phyloP scores from a whole-genome alignment of 2,797 vertebrate genomes.

The Onychomys leucogaster region DNA sequence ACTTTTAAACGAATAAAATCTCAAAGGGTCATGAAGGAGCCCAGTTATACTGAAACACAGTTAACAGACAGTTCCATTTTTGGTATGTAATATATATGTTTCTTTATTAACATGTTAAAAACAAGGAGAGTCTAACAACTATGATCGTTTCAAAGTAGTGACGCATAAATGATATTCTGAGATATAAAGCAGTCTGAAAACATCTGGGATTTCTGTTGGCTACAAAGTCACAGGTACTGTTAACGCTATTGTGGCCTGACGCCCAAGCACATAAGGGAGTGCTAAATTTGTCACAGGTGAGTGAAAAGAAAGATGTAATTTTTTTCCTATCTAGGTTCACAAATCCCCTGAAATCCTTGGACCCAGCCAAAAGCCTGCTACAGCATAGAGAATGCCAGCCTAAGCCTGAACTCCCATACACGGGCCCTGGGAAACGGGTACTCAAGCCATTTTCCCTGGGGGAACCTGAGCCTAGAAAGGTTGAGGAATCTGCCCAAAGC shows the following conservation, averaged over 20 bases:
- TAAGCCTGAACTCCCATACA: background rate
- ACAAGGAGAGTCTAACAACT: conserved; percentile 59
- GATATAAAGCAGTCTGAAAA: conserved; percentile 50
- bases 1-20: conserved; percentile 32
- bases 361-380: conserved; percentile 19
- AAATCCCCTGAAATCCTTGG: conserved; percentile 27
- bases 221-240: conserved; percentile 56
- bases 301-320: background rate
- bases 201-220: conserved; percentile 40
- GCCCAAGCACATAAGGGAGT: conserved; percentile 6
- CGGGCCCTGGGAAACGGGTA: background rate
- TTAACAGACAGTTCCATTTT: conserved; percentile 68
- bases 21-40: conserved; percentile 48
- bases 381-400: background rate
- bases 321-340: conserved; percentile 41
- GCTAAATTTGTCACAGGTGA: conserved; percentile 52
- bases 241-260: background rate
- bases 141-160: conserved; percentile 42
- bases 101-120: conserved; percentile 73
- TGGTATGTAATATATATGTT: conserved; percentile 65
- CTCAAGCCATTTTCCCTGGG: background rate
- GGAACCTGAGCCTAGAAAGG: background rate
- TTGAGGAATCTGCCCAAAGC: background rate
- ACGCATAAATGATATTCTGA: conserved; percentile 27
- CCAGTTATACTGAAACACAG: conserved; percentile 60